These are phyloP conservation scores for Gastrophryne carolinensis DNA, from an alignment of 2,797 vertebrate species.

Conservation along the genomic window DNA sequence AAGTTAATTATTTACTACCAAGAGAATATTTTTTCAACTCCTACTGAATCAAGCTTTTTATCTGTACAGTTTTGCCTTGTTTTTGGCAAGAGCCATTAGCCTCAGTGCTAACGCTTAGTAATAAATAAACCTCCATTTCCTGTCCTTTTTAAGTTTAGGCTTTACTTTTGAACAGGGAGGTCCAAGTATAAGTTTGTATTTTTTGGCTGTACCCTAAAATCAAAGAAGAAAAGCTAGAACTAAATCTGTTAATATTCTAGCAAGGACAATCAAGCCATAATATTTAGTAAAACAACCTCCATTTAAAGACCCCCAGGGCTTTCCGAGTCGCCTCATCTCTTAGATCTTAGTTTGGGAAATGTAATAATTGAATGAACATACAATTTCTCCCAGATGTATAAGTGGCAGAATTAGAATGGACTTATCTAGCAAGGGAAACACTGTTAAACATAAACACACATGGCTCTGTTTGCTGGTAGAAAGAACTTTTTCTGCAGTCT, in stretches of 20 bases:
- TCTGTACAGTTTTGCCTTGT: no score
- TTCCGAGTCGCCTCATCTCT: background rate
- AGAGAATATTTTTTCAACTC: no score
- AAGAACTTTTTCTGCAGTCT: no score
- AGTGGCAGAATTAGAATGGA: background rate
- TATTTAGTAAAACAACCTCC: background rate
- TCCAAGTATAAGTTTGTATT: background rate
- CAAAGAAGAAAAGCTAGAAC: background rate
- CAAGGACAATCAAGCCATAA: background rate
- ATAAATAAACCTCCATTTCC: background rate
- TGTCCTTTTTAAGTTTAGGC: background rate
- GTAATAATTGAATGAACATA: background rate
- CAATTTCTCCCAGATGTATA: background rate
- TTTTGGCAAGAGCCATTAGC: no score
- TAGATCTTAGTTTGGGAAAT: background rate
- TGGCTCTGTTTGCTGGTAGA: background rate
- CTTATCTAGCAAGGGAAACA: slow-evolving; percentile 4
- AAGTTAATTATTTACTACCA: no score
- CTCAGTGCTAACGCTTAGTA: background rate
- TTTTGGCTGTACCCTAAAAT: slow-evolving; percentile 1
- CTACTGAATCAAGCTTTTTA: no score
- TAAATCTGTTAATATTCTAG: background rate
- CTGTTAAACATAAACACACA: slow-evolving; percentile 15
- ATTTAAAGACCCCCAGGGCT: background rate
- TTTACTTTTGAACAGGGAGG: background rate